phyloP scores from a whole-genome alignment of 1,140 invertebrate species.

The Drosophila varians region DNA sequence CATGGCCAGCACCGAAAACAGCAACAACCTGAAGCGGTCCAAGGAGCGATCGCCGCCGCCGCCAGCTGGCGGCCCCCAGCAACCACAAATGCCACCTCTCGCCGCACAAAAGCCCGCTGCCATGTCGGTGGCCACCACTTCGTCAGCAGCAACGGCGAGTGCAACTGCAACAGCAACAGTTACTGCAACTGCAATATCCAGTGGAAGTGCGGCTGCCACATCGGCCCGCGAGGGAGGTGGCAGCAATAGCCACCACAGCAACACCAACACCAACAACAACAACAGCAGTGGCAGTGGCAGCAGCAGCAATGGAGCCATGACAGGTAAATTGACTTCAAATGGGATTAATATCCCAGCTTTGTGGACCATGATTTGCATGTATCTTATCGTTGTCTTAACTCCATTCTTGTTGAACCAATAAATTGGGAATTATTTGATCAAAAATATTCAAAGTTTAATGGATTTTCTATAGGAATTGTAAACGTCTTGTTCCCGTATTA shows the following conservation, averaged over 20 bases:
- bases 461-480: no score
- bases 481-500: no score
- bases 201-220: constrained; percentile 16
- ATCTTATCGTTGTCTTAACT: no score
- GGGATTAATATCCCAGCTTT: not conserved
- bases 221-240: constrained; percentile 23
- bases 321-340: constrained; percentile 45
- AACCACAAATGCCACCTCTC: constrained; percentile 41
- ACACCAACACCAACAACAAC: constrained; percentile 32
- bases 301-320: constrained; percentile 74
- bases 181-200: constrained; percentile 16
- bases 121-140: not conserved
- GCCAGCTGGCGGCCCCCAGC: constrained; percentile 1
- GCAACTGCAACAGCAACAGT: constrained; percentile 32
- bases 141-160: constrained; percentile 26
- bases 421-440: no score
- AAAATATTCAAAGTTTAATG: no score
- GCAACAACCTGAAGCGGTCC: constrained; percentile 17
- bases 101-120: constrained; percentile 38
- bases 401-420: no score
- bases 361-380: not conserved
- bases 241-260: constrained; percentile 3
- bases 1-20: constrained; percentile 32
- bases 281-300: constrained; percentile 26
- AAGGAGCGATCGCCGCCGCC: not conserved